Evolutionary conservation across 64 coral and sea anemone genomes (phyloP).

Genomic region (Orbicella faveolata): DNA sequence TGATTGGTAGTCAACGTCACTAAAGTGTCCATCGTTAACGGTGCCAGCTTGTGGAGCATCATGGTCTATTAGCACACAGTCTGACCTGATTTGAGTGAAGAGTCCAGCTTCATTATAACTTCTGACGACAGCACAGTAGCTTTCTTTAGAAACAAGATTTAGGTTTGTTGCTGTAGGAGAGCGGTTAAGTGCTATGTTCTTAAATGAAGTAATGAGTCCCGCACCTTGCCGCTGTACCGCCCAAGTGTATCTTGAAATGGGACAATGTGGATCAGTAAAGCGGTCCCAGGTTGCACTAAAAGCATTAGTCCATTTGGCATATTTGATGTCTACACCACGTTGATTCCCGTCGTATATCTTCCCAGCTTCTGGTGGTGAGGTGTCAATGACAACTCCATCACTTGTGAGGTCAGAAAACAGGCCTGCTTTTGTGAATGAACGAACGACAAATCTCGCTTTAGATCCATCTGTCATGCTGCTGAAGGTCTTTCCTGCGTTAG

Average conservation of each 20-base stretch:
- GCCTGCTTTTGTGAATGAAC: constrained; percentile 82
- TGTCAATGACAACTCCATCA: constrained; percentile 79
- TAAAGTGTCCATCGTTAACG: constrained; percentile 61
- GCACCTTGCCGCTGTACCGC: constrained; percentile 37
- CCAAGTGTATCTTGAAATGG: constrained; percentile 46
- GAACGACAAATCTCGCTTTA: constrained; percentile 48
- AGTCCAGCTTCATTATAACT: constrained; percentile 72
- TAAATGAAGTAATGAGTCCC: constrained; percentile 26
- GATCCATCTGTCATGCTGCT: constrained; percentile 60
- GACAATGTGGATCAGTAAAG: constrained; percentile 63
- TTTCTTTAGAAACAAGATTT: constrained; percentile 51
- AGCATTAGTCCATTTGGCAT: constrained; percentile 61
- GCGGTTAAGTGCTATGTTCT: not conserved
- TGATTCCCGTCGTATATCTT: constrained; percentile 35
- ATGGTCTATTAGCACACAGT: constrained; percentile 82
- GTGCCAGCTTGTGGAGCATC: constrained; percentile 67
- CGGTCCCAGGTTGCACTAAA: constrained; percentile 70
- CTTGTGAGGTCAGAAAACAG: constrained; percentile 66
- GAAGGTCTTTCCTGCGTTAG: constrained; percentile 30
- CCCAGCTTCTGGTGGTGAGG: constrained; percentile 43
- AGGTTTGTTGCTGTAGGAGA: constrained; percentile 23
- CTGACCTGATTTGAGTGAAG: constrained; percentile 32
- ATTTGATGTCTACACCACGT: constrained; percentile 31
- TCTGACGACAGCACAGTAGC: constrained; percentile 73
- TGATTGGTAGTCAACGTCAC: constrained; percentile 70